These are phyloP conservation scores for Monomorium pharaonis DNA, from an alignment of 1,140 invertebrate genomes.

Conservation along the genomic window DNA sequence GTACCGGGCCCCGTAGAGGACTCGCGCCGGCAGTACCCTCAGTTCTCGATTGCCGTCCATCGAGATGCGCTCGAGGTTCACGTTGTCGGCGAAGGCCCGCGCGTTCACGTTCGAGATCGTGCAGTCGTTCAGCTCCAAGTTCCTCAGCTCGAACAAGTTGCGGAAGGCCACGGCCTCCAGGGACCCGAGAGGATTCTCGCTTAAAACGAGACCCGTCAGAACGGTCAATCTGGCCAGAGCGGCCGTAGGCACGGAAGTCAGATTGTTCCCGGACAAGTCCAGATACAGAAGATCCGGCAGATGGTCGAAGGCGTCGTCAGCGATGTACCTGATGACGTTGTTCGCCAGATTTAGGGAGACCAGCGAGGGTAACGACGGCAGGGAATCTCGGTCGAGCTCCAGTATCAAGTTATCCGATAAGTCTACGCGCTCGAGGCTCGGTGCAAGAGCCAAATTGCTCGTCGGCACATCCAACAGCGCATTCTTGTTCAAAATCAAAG, in stretches of 20 bases:
- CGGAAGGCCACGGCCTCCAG: conserved; percentile 91
- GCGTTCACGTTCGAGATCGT: conserved; percentile 89
- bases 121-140: conserved; percentile 90
- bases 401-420: conserved; percentile 91
- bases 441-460: conserved; percentile 88
- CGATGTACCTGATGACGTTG: conserved; percentile 90
- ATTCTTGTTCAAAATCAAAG: conserved; percentile 90
- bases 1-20: conserved; percentile 92
- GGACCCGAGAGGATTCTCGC: conserved; percentile 90
- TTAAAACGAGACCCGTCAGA: conserved; percentile 90
- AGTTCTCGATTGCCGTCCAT: conserved; percentile 92
- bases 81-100: conserved; percentile 93
- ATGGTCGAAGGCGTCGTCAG: conserved; percentile 89
- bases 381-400: conserved; percentile 88
- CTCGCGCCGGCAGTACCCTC: conserved; percentile 88
- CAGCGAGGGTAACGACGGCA: conserved; percentile 89
- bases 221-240: conserved; percentile 91
- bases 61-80: conserved; percentile 91
- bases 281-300: conserved; percentile 89
- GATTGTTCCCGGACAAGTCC: conserved; percentile 93
- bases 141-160: conserved; percentile 91
- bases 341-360: conserved; percentile 88
- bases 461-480: conserved; percentile 91
- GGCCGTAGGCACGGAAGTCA: conserved; percentile 91
- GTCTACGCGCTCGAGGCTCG: conserved; percentile 89